Conservation (phyloP, 2,113 vertebrate species). For the Procavia capensis region DNA sequence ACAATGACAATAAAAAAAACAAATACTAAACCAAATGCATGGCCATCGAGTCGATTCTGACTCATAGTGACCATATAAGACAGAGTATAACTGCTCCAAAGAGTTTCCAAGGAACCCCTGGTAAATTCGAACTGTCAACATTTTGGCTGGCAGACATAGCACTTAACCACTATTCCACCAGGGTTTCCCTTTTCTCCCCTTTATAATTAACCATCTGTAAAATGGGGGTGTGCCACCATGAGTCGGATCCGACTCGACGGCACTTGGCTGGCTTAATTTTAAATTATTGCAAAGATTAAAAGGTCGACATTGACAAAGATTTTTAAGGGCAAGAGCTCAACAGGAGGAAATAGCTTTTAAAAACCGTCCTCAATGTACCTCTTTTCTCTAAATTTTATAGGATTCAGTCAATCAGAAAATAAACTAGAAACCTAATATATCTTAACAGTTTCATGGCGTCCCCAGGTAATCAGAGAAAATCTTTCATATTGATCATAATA, state of each 20-base stretch:
- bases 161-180: no score
- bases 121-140: no score
- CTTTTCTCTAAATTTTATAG: constrained; percentile 59
- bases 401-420: constrained; percentile 82
- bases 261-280: no score
- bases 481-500: constrained; percentile 82
- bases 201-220: background rate
- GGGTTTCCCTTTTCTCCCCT: background rate
- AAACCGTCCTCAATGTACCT: constrained; percentile 41
- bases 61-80: no score
- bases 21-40: no score
- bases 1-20: background rate
- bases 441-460: constrained; percentile 72
- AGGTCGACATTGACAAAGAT: background rate
- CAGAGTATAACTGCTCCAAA: no score
- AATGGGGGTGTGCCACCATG: no score
- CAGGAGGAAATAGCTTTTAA: background rate
- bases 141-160: no score
- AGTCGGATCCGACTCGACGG: no score
- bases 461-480: constrained; percentile 81
- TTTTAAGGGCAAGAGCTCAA: background rate
- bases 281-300: constrained; percentile 5
- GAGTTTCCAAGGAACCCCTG: no score
- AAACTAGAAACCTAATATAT: constrained; percentile 78
- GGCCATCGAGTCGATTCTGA: no score